Evolutionary conservation across 2,113 vertebrate genomes (phyloP), one percentile per base, ranked within the genome.

Genomic region (Notechis scutatus): DNA sequence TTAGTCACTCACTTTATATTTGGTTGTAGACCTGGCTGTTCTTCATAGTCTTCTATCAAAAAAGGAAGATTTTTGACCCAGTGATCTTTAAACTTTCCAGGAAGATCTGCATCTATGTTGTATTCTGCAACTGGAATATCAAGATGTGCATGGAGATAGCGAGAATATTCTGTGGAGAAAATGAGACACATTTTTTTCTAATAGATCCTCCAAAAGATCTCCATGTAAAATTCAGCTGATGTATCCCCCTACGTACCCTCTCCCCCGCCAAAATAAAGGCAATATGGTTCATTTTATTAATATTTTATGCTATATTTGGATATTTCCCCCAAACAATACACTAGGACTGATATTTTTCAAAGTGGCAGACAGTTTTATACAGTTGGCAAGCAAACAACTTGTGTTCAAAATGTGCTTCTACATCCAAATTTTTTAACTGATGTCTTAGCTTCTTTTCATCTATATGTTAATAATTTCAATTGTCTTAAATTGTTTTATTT

Each of bases 51-150:
- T 57, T 99, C 99, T 93, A 99, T 99, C 81, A 99, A 98, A 95
- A 99, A 99, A 85, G 99, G 99, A 87, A 99, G 98, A 94, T 98
- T 99, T 95, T 99, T 99, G 59, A 99, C 98, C 99, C 99, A 99
- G 96, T 99, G 99, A 93, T 99, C 99, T 96, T 99, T 99, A 94
- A 99, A 99, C 96, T 98, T 99, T 89, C 99, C 99, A 0, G 99
- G 99, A 93, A 99, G 98, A 95, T 99, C 99, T 93, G 91, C 93
- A 93, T 99, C 99, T 92, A 98, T 97, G 87, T 98, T 99, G 95
- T 99, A 99, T 64, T 99, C 99, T 0, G 98, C 98, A 24, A 99
- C 98, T 0, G 99, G 98, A 4, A 98, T 97, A 94, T 99, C 99
- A 12, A 99, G 98, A 96, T 99, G 99, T 0, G 99, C 99, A 88